Conservation (phyloP, 1,140 invertebrate species). For the Lucilia cuprina region DNA sequence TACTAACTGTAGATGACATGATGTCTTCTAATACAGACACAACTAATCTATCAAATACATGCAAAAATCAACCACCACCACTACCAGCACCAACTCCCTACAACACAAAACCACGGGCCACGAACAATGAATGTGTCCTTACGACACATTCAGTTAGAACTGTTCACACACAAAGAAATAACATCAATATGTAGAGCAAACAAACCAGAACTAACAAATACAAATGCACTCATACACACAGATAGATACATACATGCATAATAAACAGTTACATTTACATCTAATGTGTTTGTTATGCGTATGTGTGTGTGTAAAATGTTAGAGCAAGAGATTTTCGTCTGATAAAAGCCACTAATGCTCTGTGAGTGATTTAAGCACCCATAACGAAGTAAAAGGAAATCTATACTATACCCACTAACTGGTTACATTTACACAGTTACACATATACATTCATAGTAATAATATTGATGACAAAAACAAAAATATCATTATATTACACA, state of each 20-base stretch:
- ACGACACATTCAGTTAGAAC: neutral
- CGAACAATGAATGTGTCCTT: neutral
- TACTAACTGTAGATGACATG: neutral
- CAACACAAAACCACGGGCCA: neutral
- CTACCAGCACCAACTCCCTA: neutral
- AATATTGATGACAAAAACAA: neutral
- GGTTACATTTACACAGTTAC: neutral
- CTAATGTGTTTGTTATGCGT: neutral
- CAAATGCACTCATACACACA: neutral
- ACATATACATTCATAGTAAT: neutral
- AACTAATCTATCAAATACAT: conserved; percentile 15
- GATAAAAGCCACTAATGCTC: conserved; percentile 10
- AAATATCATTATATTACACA: neutral
- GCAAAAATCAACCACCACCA: neutral
- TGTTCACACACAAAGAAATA: neutral
- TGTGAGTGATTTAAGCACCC: conserved; percentile 6
- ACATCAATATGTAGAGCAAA: neutral
- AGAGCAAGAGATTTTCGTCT: neutral
- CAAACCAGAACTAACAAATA: conserved; percentile 7
- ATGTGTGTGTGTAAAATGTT: neutral
- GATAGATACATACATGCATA: neutral
- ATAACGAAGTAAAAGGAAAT: conserved; percentile 8
- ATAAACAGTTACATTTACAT: too few relatives aligned
- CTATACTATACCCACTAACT: neutral
- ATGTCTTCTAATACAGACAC: conserved; percentile 10